Evolutionary conservation across 2,888 invertebrate genomes (phyloP).

Genomic region (Callinectes sapidus): DNA sequence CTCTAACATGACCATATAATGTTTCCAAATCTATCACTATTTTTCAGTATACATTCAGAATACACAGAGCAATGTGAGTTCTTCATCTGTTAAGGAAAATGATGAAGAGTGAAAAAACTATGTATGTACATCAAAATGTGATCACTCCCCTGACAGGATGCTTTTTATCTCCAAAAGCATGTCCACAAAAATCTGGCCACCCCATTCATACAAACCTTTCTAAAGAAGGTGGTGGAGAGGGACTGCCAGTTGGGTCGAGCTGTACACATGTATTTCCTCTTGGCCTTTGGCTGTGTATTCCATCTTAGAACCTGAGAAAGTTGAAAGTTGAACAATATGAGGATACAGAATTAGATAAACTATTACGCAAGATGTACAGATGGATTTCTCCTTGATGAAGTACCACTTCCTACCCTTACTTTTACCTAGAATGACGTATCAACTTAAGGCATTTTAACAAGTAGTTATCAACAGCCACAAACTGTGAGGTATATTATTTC

Average conservation of each 20-base stretch:
- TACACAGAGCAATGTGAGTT: not conserved
- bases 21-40: not conserved
- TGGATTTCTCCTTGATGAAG: too few relatives aligned
- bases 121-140: not conserved
- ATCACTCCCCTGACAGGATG: not conserved
- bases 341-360: not conserved
- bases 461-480: too few relatives aligned
- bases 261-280: conserved; percentile 81
- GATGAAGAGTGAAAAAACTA: not conserved
- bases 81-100: not conserved
- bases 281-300: conserved; percentile 75
- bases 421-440: too few relatives aligned
- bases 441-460: too few relatives aligned
- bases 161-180: not conserved
- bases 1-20: too few relatives aligned
- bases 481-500: too few relatives aligned
- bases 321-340: conserved; percentile 5
- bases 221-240: conserved; percentile 82
- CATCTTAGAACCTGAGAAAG: conserved; percentile 74
- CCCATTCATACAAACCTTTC: conserved; percentile 76
- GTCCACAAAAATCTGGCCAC: not conserved
- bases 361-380: not conserved
- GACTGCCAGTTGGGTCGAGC: conserved; percentile 84
- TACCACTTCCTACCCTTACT: too few relatives aligned
- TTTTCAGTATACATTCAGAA: not conserved